Evolutionary conservation across 1,140 invertebrate genomes (phyloP).

Genomic region (roundworm (Caenorhabditis elegans)): DNA sequence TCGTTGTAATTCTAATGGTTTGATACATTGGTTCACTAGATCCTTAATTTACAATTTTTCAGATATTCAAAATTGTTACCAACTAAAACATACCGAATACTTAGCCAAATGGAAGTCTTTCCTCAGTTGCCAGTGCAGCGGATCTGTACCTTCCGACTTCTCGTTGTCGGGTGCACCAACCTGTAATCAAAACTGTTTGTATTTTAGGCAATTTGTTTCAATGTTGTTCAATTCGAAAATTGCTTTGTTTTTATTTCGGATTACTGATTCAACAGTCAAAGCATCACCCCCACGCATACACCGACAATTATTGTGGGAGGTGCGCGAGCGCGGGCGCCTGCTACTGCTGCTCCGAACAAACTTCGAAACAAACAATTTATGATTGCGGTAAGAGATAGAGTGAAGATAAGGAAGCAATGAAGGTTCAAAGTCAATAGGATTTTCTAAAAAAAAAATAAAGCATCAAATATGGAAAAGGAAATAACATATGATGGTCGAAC

Average conservation of each 20-base stretch:
- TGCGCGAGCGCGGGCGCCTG: neutral
- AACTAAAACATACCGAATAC: slow-evolving; percentile 38
- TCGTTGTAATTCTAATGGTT: too few species aligned
- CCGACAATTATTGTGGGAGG: neutral
- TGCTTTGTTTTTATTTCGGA: slow-evolving; percentile 6
- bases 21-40: too few species aligned
- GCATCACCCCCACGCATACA: neutral
- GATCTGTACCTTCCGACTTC: slow-evolving; percentile 29
- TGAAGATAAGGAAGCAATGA: neutral
- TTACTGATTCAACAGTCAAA: neutral
- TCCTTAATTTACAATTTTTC: too few species aligned
- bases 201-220: too few species aligned
- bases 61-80: too few species aligned
- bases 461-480: too few species aligned
- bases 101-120: slow-evolving; percentile 48
- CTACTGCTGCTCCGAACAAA: neutral
- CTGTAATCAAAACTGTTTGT: neutral
- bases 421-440: neutral
- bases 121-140: slow-evolving; percentile 39
- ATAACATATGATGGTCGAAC: too few species aligned
- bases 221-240: neutral
- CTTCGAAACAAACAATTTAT: slow-evolving; percentile 4
- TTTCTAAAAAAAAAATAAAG: too few species aligned
- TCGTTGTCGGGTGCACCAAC: slow-evolving; percentile 10
- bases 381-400: neutral